Evolutionary conservation across 2,888 invertebrate genomes (phyloP).

Genomic region (Eupeodes luniger): DNA sequence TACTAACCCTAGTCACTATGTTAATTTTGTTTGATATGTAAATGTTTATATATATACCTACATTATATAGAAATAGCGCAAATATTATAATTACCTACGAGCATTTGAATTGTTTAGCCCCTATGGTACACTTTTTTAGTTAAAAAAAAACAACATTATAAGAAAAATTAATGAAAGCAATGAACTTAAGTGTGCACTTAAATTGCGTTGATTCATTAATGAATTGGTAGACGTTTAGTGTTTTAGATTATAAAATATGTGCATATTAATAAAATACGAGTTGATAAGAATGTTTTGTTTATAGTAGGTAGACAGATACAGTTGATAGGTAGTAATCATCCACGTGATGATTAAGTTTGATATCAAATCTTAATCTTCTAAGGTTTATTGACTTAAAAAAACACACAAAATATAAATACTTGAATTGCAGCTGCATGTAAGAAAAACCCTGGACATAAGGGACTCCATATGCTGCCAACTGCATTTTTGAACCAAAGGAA

Average conservation of each 20-base stretch:
- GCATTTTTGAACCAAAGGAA: no score
- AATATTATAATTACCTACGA: background rate
- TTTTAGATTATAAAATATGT: slow-evolving; percentile 14
- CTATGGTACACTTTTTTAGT: background rate
- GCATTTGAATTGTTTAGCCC: background rate
- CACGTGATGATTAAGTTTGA: background rate
- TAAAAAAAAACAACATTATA: background rate
- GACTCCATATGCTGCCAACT: no score
- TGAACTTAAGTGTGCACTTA: slow-evolving; percentile 13
- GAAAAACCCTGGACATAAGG: no score
- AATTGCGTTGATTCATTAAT: slow-evolving; percentile 6
- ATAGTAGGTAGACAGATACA: no score
- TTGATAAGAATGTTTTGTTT: background rate
- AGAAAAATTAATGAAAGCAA: background rate
- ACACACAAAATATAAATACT: no score
- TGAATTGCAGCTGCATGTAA: no score
- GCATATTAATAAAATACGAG: background rate
- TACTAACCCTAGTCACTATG: background rate
- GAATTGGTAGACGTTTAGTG: slow-evolving; percentile 13
- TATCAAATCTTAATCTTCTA: background rate
- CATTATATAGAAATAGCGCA: background rate
- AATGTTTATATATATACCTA: background rate
- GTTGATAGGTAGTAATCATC: background rate
- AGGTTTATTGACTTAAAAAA: background rate
- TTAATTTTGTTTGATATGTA: background rate